Evolutionary conservation across 2,888 invertebrate genomes (phyloP).

Genomic region (Scaptomyza cyrtandrae): DNA sequence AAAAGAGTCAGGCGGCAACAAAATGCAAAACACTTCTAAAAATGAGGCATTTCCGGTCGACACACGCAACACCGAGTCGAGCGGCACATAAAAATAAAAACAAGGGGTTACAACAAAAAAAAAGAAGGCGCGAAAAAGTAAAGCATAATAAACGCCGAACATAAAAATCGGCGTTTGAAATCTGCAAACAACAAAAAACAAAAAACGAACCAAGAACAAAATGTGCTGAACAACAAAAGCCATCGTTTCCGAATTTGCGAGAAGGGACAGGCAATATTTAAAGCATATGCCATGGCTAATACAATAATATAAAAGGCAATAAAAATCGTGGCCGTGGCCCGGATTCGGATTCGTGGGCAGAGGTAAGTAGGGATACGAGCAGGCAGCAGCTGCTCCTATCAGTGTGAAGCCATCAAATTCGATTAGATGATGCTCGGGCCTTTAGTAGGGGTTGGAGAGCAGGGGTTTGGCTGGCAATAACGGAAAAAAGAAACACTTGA

Average conservation of each 20-base stretch:
- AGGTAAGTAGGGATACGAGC: constrained; percentile 33
- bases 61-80: constrained; percentile 52
- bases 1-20: constrained; percentile 49
- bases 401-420: constrained; percentile 82
- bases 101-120: constrained; percentile 53
- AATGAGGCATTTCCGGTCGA: constrained; percentile 80
- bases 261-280: constrained; percentile 58
- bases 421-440: constrained; percentile 66
- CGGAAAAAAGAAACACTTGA: constrained; percentile 66
- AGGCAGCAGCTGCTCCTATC: constrained; percentile 78
- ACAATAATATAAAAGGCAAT: constrained; percentile 77
- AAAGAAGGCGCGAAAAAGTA: constrained; percentile 73
- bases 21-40: constrained; percentile 80
- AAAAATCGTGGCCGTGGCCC: constrained; percentile 53
- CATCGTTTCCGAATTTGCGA: constrained; percentile 25
- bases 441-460: constrained; percentile 13
- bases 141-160: constrained; percentile 65
- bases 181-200: constrained; percentile 54
- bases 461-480: constrained; percentile 44
- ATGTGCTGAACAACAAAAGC: constrained; percentile 36
- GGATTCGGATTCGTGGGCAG: constrained; percentile 35
- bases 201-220: constrained; percentile 12
- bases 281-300: constrained; percentile 75
- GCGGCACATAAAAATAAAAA: constrained; percentile 42
- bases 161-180: constrained; percentile 72